Conservation (phyloP, 2,888 invertebrate species). For the Troides aeacus region DNA sequence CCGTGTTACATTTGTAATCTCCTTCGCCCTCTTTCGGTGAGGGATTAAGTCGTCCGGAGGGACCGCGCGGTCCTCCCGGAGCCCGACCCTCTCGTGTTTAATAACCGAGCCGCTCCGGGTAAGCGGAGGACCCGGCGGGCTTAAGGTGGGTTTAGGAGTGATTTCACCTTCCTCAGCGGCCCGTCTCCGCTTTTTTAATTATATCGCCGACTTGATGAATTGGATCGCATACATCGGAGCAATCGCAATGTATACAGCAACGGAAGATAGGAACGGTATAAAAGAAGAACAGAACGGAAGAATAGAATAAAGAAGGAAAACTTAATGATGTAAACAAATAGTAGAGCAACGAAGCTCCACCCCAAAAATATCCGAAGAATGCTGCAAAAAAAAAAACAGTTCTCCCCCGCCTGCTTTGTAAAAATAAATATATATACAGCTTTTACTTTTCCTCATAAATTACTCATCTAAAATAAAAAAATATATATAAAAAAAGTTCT, state of each 20-base stretch:
- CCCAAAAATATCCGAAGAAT: too few relatives aligned
- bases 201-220: not conserved
- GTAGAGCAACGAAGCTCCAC: too few relatives aligned
- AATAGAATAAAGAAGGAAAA: too few relatives aligned
- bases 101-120: constrained; percentile 24
- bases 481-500: constrained; percentile 22
- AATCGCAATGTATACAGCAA: too few relatives aligned
- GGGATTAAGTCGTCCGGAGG: constrained; percentile 33
- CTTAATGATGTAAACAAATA: too few relatives aligned
- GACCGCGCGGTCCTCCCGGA: constrained; percentile 10
- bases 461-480: not conserved
- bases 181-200: not conserved
- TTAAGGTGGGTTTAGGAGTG: constrained; percentile 3
- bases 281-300: too few relatives aligned
- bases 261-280: too few relatives aligned
- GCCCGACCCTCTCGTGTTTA: constrained; percentile 19
- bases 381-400: too few relatives aligned
- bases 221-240: not conserved
- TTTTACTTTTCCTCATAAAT: too few relatives aligned
- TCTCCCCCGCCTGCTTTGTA: too few relatives aligned
- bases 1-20: constrained; percentile 18
- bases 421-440: too few relatives aligned
- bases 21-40: constrained; percentile 12
- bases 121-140: constrained; percentile 17
- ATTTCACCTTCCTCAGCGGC: not conserved